Percentiles rank a stretch among this genome's conserved stretches.
Conservation (phyloP, 2,113 vertebrate species). For the Edolisoma coerulescens region DNA sequence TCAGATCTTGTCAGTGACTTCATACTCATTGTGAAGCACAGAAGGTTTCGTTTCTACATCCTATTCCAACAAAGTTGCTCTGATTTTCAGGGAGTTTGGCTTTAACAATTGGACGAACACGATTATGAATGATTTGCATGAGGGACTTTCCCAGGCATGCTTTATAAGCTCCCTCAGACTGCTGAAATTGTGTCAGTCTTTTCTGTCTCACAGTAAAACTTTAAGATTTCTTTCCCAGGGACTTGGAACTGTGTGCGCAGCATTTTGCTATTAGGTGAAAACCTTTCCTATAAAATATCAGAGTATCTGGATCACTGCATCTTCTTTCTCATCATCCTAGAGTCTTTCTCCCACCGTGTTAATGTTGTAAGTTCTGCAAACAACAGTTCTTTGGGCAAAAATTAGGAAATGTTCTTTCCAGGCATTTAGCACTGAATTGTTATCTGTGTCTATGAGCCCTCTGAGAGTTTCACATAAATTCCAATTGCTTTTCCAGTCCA, state of each 20-base stretch:
- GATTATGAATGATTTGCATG: conserved; percentile 48
- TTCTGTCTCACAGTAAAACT: not conserved
- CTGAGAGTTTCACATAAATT: conserved; percentile 38
- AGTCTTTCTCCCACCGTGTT: not conserved
- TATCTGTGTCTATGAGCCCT: conserved; percentile 30
- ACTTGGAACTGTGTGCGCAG: not conserved
- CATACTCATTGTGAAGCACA: not conserved
- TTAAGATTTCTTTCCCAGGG: not conserved
- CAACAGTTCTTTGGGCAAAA: conserved; percentile 37
- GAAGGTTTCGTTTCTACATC: not conserved
- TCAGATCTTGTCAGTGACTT: conserved; percentile 7
- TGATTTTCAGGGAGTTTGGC: conserved; percentile 20
- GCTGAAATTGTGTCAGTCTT: conserved; percentile 18
- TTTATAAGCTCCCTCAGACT: conserved; percentile 5
- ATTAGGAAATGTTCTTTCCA: conserved; percentile 62
- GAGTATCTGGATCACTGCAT: not conserved
- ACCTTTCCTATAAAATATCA: not conserved
- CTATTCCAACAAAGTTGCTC: conserved; percentile 1
- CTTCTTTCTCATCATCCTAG: not conserved
- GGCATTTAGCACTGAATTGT: conserved; percentile 50
- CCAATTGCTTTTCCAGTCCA: conserved; percentile 52
- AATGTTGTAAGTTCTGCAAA: not conserved
- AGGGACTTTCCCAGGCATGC: conserved; percentile 56
- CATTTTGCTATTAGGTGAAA: not conserved
- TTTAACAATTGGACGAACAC: not conserved